Conservation (phyloP, 2,797 vertebrate genomes). For the Microchirus variegatus region DNA sequence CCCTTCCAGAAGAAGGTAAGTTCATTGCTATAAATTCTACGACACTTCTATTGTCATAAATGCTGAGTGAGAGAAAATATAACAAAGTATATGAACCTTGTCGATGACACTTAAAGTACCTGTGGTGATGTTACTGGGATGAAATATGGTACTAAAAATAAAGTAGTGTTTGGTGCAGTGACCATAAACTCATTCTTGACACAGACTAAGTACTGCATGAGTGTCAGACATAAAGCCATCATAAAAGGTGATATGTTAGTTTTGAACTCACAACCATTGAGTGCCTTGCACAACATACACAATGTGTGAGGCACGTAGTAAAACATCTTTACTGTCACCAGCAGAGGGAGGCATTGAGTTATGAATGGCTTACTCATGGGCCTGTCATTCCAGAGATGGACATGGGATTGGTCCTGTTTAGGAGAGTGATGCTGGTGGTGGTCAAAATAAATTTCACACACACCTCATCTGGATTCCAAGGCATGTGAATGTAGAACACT, state of each 20-base stretch:
- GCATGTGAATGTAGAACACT: background rate
- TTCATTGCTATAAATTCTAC: background rate
- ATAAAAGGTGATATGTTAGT: constrained; percentile 16
- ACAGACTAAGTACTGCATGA: constrained; percentile 1
- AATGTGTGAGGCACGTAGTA: constrained; percentile 9
- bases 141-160: constrained; percentile 11
- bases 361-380: constrained; percentile 38
- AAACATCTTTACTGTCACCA: constrained; percentile 49
- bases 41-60: background rate
- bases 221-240: constrained; percentile 9
- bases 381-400: constrained; percentile 25
- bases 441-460: constrained; percentile 7
- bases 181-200: constrained; percentile 7
- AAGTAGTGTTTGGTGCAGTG: background rate
- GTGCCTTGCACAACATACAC: background rate
- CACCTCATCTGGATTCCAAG: constrained; percentile 1
- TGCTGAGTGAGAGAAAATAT: background rate
- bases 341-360: constrained; percentile 71
- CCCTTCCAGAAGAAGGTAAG: background rate
- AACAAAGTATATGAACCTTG: background rate
- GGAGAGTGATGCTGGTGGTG: constrained; percentile 5
- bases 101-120: constrained; percentile 5
- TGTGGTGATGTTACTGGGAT: constrained; percentile 13
- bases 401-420: constrained; percentile 17
- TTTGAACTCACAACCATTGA: background rate